These are phyloP conservation scores for Penaeus vannamei DNA, from an alignment of 1,140 invertebrate species.

Conservation along the genomic window DNA sequence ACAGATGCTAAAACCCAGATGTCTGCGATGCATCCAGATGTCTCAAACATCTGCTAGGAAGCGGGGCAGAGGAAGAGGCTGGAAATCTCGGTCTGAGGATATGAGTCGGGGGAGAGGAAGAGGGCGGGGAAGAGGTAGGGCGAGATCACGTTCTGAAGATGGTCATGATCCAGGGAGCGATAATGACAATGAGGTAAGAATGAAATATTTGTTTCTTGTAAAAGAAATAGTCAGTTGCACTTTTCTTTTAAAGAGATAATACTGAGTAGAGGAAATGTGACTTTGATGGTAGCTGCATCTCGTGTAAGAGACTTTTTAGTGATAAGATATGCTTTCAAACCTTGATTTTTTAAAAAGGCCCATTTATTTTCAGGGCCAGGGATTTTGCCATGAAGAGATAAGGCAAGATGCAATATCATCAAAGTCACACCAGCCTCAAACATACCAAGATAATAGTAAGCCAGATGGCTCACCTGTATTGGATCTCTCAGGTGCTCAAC, in stretches of 20 bases:
- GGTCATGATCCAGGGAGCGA: constrained; percentile 37
- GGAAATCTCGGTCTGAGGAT: constrained; percentile 23
- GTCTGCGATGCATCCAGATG: constrained; percentile 60
- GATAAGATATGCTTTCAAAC: neutral
- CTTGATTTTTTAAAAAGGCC: constrained; percentile 35
- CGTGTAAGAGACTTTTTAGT: neutral
- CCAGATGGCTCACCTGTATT: neutral
- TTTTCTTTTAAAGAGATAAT: neutral
- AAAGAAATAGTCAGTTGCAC: neutral
- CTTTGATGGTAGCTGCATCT: constrained; percentile 44
- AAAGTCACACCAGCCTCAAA: constrained; percentile 44
- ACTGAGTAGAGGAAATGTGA: constrained; percentile 30
- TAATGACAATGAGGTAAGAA: constrained; percentile 49
- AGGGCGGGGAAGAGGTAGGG: constrained; percentile 29
- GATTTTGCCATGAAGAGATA: constrained; percentile 25
- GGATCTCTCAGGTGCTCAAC: neutral
- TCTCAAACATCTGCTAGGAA: constrained; percentile 46
- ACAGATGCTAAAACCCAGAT: constrained; percentile 60
- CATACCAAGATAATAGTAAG: constrained; percentile 22
- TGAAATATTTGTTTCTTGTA: neutral
- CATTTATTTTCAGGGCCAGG: constrained; percentile 59
- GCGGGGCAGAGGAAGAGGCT: constrained; percentile 48
- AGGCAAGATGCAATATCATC: constrained; percentile 47
- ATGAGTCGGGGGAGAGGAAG: constrained; percentile 4
- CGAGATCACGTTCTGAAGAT: constrained; percentile 4